phyloP scores from a whole-genome alignment of 2,888 invertebrate species.

The Callinectes sapidus region DNA sequence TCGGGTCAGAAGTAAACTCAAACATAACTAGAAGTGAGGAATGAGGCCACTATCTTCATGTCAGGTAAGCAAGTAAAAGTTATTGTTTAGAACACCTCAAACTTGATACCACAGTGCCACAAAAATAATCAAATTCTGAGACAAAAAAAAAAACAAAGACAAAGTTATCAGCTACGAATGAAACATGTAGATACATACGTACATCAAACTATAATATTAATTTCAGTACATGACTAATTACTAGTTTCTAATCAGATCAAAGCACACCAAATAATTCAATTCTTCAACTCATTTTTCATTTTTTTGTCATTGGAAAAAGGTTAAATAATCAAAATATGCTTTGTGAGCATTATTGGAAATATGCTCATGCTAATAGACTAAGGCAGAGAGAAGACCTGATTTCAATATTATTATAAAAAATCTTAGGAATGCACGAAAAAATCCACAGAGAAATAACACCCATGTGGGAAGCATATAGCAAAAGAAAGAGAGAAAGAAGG shows the following conservation, averaged over 20 bases:
- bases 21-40: conserved; percentile 1
- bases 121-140: neutral
- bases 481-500: neutral
- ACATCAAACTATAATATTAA: neutral
- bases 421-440: neutral
- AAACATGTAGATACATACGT: neutral
- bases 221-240: neutral
- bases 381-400: neutral
- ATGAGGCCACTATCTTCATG: neutral
- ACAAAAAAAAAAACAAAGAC: neutral
- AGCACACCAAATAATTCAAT: conserved; percentile 11
- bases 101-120: neutral
- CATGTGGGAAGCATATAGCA: neutral
- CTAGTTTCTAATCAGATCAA: neutral
- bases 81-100: conserved; percentile 5
- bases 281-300: neutral
- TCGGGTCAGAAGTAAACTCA: neutral
- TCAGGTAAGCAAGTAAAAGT: neutral
- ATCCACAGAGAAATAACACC: neutral
- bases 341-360: neutral
- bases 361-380: conserved; percentile 7
- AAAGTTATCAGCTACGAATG: neutral
- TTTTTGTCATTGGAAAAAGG: neutral
- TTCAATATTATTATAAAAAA: neutral
- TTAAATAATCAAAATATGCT: neutral